Evolutionary conservation across 2,888 invertebrate genomes (phyloP).

Genomic region (Cephus spinipes): DNA sequence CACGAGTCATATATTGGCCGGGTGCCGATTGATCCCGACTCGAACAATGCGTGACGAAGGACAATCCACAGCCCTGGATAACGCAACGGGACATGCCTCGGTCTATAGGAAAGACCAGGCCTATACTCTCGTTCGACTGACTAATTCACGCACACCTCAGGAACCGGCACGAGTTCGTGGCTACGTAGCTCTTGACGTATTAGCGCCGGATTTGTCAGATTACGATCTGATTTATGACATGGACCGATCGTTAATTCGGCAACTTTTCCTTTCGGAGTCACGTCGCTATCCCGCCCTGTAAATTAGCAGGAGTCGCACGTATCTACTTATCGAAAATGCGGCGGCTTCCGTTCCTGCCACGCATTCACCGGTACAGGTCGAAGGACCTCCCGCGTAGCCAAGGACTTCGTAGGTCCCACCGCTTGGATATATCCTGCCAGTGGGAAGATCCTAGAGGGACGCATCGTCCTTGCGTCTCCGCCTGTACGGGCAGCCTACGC

Average conservation of each 20-base stretch:
- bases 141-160: neutral
- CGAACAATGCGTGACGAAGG: conserved; percentile 30
- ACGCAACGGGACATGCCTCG: conserved; percentile 15
- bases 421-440: neutral
- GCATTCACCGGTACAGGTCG: neutral
- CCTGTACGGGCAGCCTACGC: neutral
- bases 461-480: neutral
- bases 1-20: conserved; percentile 33
- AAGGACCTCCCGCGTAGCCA: neutral
- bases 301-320: conserved; percentile 33
- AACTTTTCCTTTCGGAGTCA: conserved; percentile 41
- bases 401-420: neutral
- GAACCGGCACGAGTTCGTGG: neutral
- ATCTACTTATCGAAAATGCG: conserved; percentile 18
- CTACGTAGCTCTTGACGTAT: conserved; percentile 39
- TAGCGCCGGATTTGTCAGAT: conserved; percentile 50
- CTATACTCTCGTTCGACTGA: neutral
- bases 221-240: conserved; percentile 46
- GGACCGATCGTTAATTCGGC: conserved; percentile 26
- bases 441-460: neutral
- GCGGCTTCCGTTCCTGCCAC: neutral
- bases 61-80: conserved; percentile 20
- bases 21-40: conserved; percentile 26
- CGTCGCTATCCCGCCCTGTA: conserved; percentile 31
- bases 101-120: neutral